Evolutionary conservation across 2,113 vertebrate genomes (phyloP).

Genomic region (Rhadina sibilatrix): DNA sequence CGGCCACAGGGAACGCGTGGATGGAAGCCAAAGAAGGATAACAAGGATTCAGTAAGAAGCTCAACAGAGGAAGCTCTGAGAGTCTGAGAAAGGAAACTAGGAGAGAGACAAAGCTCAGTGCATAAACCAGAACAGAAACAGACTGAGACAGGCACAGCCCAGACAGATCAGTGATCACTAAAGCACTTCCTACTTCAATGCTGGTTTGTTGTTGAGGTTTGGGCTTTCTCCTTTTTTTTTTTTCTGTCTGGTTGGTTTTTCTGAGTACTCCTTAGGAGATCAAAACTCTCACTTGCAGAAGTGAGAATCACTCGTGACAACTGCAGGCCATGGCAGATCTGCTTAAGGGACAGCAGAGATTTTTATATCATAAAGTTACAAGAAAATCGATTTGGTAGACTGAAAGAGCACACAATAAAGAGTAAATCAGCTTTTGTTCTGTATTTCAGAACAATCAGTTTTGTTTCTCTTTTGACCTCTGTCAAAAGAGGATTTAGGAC

Average conservation of each 20-base stretch:
- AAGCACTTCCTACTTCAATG: background rate
- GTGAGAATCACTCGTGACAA: background rate
- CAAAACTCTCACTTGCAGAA: background rate
- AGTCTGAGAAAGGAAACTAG: background rate
- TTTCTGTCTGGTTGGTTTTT: background rate
- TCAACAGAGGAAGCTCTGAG: conserved; percentile 38
- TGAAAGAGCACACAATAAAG: background rate
- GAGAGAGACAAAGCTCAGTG: background rate
- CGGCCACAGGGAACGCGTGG: too few species aligned
- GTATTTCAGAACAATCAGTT: background rate
- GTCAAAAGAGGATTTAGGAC: background rate
- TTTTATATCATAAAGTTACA: background rate
- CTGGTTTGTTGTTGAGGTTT: background rate
- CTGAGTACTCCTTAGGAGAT: background rate
- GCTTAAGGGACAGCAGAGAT: background rate
- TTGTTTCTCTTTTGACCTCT: background rate
- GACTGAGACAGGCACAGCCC: background rate
- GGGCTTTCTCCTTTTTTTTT: background rate
- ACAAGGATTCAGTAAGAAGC: background rate
- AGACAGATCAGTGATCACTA: background rate
- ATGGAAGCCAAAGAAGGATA: background rate
- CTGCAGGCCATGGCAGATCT: background rate
- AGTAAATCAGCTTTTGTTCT: background rate
- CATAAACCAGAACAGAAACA: conserved; percentile 26
- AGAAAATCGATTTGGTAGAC: background rate